Evolutionary conservation across 2,797 vertebrate genomes (phyloP), one percentile per base, ranked within the genome.

Genomic region (Falco naumanni): DNA sequence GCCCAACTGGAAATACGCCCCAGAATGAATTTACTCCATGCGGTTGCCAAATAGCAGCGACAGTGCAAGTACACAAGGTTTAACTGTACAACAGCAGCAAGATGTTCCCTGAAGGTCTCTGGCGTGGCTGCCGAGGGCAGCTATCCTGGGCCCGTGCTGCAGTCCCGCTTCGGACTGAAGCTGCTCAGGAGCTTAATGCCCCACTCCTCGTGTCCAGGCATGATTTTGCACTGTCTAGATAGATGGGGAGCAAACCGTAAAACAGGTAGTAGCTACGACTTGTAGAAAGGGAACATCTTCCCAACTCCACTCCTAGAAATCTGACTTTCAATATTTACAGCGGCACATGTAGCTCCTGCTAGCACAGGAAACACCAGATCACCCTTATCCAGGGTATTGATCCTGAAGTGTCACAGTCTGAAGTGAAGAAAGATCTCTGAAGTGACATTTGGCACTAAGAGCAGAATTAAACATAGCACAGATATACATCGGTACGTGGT

Each of bases 61-160:
- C 65, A 70, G 16, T 19, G 24, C 24, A 53, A 47, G 14, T 16
- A 10, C 5, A 21, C 19, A 6, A 51, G 21, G 43, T 43, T 48
- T 65, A 66, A 34, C 51, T 25, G 56, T 31, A 16, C 15, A 31
- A 29, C 13, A 74, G 22, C 64, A 64, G 14, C 50, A 50, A 43
- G 41, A 64, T 37, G 37, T 53, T 51, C 34, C 41, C n/a, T 15
- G 9, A 57, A 69, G 26, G 48, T 41, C 31, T 28, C 6, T 48
- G 31, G 26, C 26, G 9, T 4, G 41, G 47, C 63, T 48, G n/a
- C 29, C 22, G 10, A 4, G 41, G 47, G 57, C 50, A 14, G 26
- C 29, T 3, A 19, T 5, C 47, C 41, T 11, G 41, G 47, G 37
- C 51, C 45, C 0, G 1, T 12, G 21, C 47, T 11, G 0, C 54